Evolutionary conservation across 92 coral and sea anemone genomes (phyloP).

Genomic region (Chrysogorgia sp.): DNA sequence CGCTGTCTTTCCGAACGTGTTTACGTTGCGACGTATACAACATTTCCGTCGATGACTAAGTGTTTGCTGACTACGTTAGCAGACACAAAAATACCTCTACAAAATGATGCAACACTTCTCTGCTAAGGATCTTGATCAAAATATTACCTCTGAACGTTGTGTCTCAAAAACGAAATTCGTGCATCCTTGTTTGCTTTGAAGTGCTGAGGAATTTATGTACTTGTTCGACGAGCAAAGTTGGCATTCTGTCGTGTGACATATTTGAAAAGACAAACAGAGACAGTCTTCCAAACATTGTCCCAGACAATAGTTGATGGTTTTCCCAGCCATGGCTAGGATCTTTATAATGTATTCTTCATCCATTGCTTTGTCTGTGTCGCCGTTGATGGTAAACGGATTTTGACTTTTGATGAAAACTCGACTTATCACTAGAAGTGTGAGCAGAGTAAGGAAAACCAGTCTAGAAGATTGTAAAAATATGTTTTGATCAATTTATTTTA

Average conservation of each 20-base stretch:
- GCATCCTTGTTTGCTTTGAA: constrained; percentile 5
- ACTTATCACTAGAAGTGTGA: background rate
- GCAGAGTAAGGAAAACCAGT: background rate
- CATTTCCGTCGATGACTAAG: too few relatives aligned
- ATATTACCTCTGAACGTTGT: background rate
- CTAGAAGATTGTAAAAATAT: too few relatives aligned
- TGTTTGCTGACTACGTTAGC: too few relatives aligned
- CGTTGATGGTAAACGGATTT: background rate
- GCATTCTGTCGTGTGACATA: constrained; percentile 28
- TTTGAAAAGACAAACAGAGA: constrained; percentile 8
- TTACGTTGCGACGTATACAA: too few relatives aligned
- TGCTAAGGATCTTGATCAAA: background rate
- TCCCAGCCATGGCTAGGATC: background rate
- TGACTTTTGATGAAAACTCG: background rate
- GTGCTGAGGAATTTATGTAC: background rate
- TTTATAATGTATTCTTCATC: background rate
- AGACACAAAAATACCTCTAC: too few relatives aligned
- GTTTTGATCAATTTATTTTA: too few relatives aligned
- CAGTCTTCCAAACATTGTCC: constrained; percentile 3
- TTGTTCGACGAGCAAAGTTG: constrained; percentile 22
- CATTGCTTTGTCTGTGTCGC: constrained; percentile 10
- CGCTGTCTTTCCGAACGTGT: too few relatives aligned
- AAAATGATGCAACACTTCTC: too few relatives aligned
- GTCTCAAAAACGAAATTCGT: background rate
- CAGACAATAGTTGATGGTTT: background rate